Evolutionary conservation across 37 sponge, comb jelly and placozoan genomes (phyloP), one percentile per base, ranked within the genome.

Genomic region (Amphimedon queenslandica): DNA sequence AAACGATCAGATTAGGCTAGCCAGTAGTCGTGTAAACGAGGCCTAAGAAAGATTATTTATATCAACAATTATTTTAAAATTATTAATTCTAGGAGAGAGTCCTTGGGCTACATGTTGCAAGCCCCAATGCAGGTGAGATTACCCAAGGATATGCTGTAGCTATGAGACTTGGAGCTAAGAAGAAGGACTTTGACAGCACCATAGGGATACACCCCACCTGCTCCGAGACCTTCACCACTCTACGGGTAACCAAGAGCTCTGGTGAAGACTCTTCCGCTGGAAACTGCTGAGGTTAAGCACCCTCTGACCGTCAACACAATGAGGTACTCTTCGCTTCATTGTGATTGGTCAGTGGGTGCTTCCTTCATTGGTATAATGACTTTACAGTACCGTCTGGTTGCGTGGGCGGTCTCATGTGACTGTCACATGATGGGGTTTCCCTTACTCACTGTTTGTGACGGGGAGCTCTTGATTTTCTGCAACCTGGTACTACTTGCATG

Each of bases 261-360:
- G 93, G 94, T 1, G 67, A 64, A 10, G 82, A 89, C n/a, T 70
- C 79, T 24, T 77, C 61, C 16, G 67, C 71, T 13, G 31, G 72
- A 16, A 94, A 88, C 18, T 96, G 98, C 94, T 96, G 98, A 96
- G 91, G 94, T 90, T 96, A 96, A 82, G 88, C 91, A 80, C 82
- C 90, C 75, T 73, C 90, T 81, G 73, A 39, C 11, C 13, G 34
- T 13, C 28, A 8, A 51, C 23, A n/a, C 23, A 5, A 11, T 60
- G 61, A n/a, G 21, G 61, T 25, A 25, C 53, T 47, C 53, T 47
- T 47, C 53, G 8, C 53, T 47, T 47, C 13, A 18, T 47, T 47
- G 13, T 47, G 8, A 18, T 47, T 18, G 53, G 13, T 47, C 53
- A 47, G 53, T 18, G 53, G 53, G 53, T 47, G 53, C n/a, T n/a